A percentile compares a stretch with the other conserved stretches of the same genome.
phyloP scores from a whole-genome alignment of 1,140 invertebrate genomes.

The Ceratina calcarata region DNA sequence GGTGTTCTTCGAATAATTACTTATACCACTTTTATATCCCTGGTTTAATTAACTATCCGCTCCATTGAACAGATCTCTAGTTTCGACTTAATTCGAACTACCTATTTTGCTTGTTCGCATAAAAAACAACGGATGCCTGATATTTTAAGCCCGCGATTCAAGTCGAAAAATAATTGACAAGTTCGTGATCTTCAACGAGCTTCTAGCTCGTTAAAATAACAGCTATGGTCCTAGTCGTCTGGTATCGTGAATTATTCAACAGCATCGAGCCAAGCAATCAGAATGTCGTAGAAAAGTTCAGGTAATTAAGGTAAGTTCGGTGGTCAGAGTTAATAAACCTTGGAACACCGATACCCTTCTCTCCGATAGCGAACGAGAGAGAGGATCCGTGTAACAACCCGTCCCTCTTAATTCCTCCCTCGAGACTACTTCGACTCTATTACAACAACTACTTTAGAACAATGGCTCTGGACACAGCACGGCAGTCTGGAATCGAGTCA shows the following conservation, averaged over 20 bases:
- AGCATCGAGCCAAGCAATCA: constrained; percentile 1
- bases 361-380: neutral
- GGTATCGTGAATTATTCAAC: constrained; percentile 7
- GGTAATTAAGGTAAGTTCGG: constrained; percentile 18
- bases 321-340: constrained; percentile 28
- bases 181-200: no score
- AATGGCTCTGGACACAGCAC: neutral
- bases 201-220: no score
- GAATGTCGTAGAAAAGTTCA: neutral
- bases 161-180: no score
- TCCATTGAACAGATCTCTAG: constrained; percentile 18
- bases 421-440: constrained; percentile 18
- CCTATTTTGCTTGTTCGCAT: neutral
- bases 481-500: neutral
- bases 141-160: no score
- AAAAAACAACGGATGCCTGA: no score
- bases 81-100: constrained; percentile 13
- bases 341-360: constrained; percentile 1
- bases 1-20: constrained; percentile 25
- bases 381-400: neutral
- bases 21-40: neutral
- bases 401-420: constrained; percentile 6
- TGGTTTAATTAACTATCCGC: neutral
- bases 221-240: neutral
- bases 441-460: constrained; percentile 15